phyloP scores from a whole-genome alignment of 2,113 vertebrate species.

The Lathamus discolor region DNA sequence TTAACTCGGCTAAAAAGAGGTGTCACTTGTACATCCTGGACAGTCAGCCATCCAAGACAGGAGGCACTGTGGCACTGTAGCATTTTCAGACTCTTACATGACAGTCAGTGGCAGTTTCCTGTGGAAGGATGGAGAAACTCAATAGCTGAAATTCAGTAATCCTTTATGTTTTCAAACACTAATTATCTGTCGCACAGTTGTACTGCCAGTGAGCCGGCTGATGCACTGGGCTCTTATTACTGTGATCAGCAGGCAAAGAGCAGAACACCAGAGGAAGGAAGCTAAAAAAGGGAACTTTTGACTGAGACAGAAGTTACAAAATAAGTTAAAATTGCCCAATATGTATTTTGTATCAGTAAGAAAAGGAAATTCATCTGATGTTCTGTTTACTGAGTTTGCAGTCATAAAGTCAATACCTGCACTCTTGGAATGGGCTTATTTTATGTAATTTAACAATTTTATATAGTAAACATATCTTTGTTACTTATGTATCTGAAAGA shows the following conservation, averaged over 20 bases:
- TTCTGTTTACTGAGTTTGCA: not conserved
- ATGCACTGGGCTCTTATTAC: not conserved
- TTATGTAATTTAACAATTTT: not conserved
- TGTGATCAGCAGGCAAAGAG: not conserved
- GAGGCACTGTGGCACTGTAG: not conserved
- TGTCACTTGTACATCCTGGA: not conserved
- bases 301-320: not conserved
- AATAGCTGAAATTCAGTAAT: conserved; percentile 15
- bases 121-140: not conserved
- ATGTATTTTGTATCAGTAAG: not conserved
- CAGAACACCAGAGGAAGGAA: not conserved
- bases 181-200: not conserved
- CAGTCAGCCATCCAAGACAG: not conserved
- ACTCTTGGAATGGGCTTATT: not conserved
- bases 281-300: not conserved
- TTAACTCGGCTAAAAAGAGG: not conserved
- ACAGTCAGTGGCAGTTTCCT: not conserved
- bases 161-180: conserved; percentile 5
- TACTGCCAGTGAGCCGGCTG: not conserved
- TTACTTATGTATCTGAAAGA: not conserved
- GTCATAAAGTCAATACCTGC: not conserved
- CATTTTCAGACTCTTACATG: not conserved
- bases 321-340: not conserved
- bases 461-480: not conserved
- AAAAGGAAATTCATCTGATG: not conserved